Evolutionary conservation across 2,888 invertebrate genomes (phyloP).

Genomic region (Epiblema foenella): DNA sequence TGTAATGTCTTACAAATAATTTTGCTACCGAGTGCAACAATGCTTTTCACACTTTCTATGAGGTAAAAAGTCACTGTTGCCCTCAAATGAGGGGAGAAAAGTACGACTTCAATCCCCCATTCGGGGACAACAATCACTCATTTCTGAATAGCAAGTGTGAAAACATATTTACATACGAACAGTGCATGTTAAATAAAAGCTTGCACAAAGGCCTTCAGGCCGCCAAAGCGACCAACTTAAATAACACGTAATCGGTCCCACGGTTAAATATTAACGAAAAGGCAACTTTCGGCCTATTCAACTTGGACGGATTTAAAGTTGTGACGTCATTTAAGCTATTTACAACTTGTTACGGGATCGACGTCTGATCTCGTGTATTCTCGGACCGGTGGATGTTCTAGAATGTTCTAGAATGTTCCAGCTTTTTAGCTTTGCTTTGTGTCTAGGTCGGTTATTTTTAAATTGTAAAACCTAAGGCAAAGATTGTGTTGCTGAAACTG

Average conservation of each 20-base stretch:
- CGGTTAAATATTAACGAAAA: conserved; percentile 73
- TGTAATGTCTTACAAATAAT: too few relatives aligned
- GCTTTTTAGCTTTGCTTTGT: conserved; percentile 26
- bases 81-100: too few relatives aligned
- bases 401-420: neutral
- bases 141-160: too few relatives aligned
- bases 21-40: too few relatives aligned
- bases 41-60: too few relatives aligned
- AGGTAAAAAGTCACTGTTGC: too few relatives aligned
- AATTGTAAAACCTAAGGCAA: neutral
- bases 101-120: too few relatives aligned
- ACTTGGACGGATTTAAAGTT: conserved; percentile 68
- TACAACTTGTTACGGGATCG: conserved; percentile 57
- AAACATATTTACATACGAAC: too few relatives aligned
- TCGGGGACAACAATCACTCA: too few relatives aligned
- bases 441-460: conserved; percentile 38
- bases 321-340: conserved; percentile 75
- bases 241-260: conserved; percentile 60
- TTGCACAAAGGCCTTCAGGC: too few relatives aligned
- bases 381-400: conserved; percentile 18
- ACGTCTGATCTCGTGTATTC: conserved; percentile 45
- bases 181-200: too few relatives aligned
- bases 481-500: neutral
- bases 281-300: conserved; percentile 72
- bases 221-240: neutral